These are phyloP conservation scores for Therioaphis trifolii DNA, from an alignment of 2,888 invertebrate genomes.

Conservation along the genomic window DNA sequence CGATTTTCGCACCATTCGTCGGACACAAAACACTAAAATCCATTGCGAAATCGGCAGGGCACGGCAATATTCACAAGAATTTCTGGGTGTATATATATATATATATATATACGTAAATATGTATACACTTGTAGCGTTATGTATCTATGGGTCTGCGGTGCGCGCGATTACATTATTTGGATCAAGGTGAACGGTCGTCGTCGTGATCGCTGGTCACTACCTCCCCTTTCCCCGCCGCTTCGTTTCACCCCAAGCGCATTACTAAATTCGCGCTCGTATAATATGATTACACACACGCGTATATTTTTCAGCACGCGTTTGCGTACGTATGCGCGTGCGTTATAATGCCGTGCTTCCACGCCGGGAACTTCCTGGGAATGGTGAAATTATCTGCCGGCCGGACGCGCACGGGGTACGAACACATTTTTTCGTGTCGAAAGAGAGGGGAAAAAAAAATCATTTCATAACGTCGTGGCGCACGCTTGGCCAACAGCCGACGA, in stretches of 20 bases:
- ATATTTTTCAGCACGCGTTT: neutral
- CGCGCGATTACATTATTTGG: slow-evolving; percentile 50
- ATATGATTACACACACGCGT: too few species aligned
- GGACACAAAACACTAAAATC: slow-evolving; percentile 24
- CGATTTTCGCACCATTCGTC: slow-evolving; percentile 8
- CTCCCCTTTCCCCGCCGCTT: too few species aligned
- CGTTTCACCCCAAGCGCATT: too few species aligned
- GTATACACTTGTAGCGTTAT: neutral
- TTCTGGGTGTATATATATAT: neutral
- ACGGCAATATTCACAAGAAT: slow-evolving; percentile 40
- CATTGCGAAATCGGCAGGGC: slow-evolving; percentile 44
- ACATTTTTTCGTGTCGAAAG: neutral
- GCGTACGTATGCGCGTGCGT: too few species aligned
- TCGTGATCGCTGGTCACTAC: slow-evolving; percentile 37
- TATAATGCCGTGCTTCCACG: too few species aligned
- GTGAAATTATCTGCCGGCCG: slow-evolving; percentile 11
- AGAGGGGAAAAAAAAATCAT: neutral
- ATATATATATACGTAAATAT: too few species aligned
- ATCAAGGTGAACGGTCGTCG: slow-evolving; percentile 55
- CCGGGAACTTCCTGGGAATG: slow-evolving; percentile 9
- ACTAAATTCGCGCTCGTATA: neutral
- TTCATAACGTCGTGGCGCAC: neutral
- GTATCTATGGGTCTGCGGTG: too few species aligned
- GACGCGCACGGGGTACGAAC: neutral
- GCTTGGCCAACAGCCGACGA: neutral